Evolutionary conservation across 2,797 vertebrate species (phyloP).

Genomic region (Acanthurus lineatus): DNA sequence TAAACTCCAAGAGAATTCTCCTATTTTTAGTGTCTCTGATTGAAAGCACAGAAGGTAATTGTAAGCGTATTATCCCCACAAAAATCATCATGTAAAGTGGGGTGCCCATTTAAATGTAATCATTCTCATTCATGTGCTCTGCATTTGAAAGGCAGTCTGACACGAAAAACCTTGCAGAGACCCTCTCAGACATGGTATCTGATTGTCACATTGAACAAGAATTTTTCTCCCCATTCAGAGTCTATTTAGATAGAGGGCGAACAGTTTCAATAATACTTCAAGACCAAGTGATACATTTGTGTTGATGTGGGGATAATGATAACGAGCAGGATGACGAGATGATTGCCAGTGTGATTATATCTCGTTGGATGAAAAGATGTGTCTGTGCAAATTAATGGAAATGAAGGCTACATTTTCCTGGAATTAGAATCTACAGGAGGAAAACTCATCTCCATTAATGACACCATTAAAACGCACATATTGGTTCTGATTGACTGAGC

Average conservation of each 20-base stretch:
- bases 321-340: slow-evolving; percentile 33
- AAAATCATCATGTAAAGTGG: slow-evolving; percentile 46
- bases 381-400: slow-evolving; percentile 20
- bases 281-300: slow-evolving; percentile 37
- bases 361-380: slow-evolving; percentile 41
- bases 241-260: slow-evolving; percentile 30
- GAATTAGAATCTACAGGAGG: slow-evolving; percentile 3
- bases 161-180: slow-evolving; percentile 13
- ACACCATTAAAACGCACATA: not conserved
- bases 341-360: slow-evolving; percentile 53
- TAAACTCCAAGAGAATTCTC: slow-evolving; percentile 5
- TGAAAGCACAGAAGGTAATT: slow-evolving; percentile 38
- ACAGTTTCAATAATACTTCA: slow-evolving; percentile 35
- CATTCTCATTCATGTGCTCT: slow-evolving; percentile 30
- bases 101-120: slow-evolving; percentile 57
- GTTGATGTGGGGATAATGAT: slow-evolving; percentile 50
- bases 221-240: not conserved
- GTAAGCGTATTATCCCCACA: slow-evolving; percentile 7
- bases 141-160: slow-evolving; percentile 46
- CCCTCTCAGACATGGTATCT: slow-evolving; percentile 41
- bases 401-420: not conserved
- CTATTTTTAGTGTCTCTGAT: slow-evolving; percentile 25
- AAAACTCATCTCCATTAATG: slow-evolving; percentile 13
- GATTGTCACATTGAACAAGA: slow-evolving; percentile 48
- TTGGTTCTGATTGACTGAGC: not conserved